phyloP scores from a whole-genome alignment of 2,888 invertebrate species.

The Xanthia icteritia region DNA sequence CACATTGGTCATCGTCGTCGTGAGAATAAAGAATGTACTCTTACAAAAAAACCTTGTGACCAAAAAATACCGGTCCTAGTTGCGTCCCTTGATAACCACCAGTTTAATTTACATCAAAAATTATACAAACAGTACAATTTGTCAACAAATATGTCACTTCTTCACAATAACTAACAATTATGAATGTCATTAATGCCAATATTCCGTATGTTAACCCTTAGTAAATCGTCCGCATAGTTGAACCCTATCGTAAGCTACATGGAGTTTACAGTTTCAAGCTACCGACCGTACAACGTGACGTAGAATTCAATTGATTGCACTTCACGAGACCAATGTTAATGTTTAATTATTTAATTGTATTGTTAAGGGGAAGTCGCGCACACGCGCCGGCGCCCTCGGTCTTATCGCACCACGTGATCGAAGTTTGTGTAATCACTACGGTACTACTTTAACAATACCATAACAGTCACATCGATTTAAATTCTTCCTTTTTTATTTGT shows the following conservation, averaged over 20 bases:
- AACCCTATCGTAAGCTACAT: conserved; percentile 31
- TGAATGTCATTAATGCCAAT: neutral
- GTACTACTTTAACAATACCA: conserved; percentile 43
- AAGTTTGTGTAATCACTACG: conserved; percentile 51
- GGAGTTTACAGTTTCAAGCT: conserved; percentile 37
- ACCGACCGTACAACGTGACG: conserved; percentile 31
- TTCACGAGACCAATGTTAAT: conserved; percentile 50
- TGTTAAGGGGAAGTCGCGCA: conserved; percentile 55
- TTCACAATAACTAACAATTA: neutral
- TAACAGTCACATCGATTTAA: conserved; percentile 37
- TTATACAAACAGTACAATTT: neutral
- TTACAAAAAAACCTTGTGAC: neutral
- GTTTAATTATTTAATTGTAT: conserved; percentile 58
- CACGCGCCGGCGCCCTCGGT: conserved; percentile 45
- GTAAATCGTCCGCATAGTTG: neutral
- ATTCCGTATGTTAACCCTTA: neutral
- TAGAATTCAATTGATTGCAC: conserved; percentile 38
- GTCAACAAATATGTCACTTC: neutral
- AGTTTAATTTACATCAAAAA: neutral
- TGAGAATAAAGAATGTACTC: conserved; percentile 1
- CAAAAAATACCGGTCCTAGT: conserved; percentile 14
- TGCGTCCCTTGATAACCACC: conserved; percentile 24
- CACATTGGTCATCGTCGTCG: neutral
- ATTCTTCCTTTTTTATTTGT: no score
- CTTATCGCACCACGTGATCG: conserved; percentile 65